Conservation (phyloP, 1,140 invertebrate genomes). For the Rhyacophila brunnea region DNA sequence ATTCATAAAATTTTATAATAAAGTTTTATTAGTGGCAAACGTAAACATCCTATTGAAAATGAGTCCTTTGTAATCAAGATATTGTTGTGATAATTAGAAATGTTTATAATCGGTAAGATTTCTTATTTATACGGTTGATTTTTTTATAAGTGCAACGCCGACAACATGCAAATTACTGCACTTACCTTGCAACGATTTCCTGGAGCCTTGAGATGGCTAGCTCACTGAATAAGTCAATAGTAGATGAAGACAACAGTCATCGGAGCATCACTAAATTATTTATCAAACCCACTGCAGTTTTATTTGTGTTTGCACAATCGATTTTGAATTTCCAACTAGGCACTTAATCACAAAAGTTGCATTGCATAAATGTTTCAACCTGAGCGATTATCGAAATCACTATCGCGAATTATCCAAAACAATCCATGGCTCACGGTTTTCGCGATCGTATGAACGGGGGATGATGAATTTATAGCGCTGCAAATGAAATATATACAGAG, state of each 20-base stretch:
- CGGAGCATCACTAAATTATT: constrained; percentile 16
- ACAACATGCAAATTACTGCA: no score
- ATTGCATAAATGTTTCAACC: not conserved
- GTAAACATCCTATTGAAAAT: no score
- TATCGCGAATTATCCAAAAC: not conserved
- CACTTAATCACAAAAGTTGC: constrained; percentile 21
- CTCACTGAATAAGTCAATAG: constrained; percentile 11
- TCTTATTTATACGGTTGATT: no score
- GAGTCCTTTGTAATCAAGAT: no score
- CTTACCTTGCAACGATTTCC: no score
- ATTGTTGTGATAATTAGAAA: no score
- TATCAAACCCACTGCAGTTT: constrained; percentile 19
- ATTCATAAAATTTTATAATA: no score
- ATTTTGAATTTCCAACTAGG: constrained; percentile 14
- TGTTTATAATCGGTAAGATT: no score
- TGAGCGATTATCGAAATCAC: not conserved
- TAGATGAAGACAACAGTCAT: constrained; percentile 1
- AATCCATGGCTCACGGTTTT: not conserved
- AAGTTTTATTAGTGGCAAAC: no score
- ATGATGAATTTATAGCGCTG: not conserved
- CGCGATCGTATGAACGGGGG: not conserved
- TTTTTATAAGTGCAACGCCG: no score
- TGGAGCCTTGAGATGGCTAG: not conserved
- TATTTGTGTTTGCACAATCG: constrained; percentile 22
- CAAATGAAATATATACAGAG: not conserved